These are phyloP conservation scores for Xanthia icteritia DNA, from an alignment of 2,888 invertebrate genomes.

Conservation along the genomic window DNA sequence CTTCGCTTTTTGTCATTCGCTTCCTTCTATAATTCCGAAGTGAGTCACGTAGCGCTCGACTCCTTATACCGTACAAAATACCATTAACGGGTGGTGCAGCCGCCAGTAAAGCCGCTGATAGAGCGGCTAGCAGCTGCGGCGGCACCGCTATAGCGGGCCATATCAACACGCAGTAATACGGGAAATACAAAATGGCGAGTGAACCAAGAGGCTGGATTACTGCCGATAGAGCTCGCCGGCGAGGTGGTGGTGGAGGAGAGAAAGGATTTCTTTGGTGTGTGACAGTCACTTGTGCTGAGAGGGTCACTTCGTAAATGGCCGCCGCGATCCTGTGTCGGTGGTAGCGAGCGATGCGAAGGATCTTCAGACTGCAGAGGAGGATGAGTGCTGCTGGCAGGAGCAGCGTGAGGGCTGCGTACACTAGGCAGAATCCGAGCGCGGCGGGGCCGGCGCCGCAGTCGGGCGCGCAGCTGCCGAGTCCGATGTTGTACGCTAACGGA, in stretches of 20 bases:
- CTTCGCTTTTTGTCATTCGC: constrained; percentile 94
- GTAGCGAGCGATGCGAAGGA: constrained; percentile 92
- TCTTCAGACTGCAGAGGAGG: constrained; percentile 93
- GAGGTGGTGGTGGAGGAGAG: constrained; percentile 92
- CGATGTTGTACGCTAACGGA: constrained; percentile 84
- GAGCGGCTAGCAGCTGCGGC: constrained; percentile 87
- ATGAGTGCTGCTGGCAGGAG: constrained; percentile 92
- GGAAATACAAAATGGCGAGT: constrained; percentile 93
- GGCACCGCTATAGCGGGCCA: constrained; percentile 90
- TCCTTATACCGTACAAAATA: constrained; percentile 94
- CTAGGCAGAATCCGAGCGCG: constrained; percentile 91
- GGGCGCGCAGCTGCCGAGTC: constrained; percentile 92
- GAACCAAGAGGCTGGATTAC: constrained; percentile 94
- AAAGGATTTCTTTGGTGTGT: constrained; percentile 95
- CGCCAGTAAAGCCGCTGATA: constrained; percentile 92
- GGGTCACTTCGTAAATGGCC: constrained; percentile 95
- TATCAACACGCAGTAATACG: constrained; percentile 93
- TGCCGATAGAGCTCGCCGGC: constrained; percentile 91
- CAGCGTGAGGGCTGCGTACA: constrained; percentile 92
- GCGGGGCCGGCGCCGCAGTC: constrained; percentile 91
- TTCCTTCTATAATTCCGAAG: constrained; percentile 95
- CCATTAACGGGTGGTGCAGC: constrained; percentile 94
- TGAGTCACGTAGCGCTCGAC: constrained; percentile 92
- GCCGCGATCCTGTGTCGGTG: constrained; percentile 96
- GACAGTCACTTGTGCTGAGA: constrained; percentile 95